Evolutionary conservation across 2,113 vertebrate genomes (phyloP).

Genomic region (Pteropus alecto): DNA sequence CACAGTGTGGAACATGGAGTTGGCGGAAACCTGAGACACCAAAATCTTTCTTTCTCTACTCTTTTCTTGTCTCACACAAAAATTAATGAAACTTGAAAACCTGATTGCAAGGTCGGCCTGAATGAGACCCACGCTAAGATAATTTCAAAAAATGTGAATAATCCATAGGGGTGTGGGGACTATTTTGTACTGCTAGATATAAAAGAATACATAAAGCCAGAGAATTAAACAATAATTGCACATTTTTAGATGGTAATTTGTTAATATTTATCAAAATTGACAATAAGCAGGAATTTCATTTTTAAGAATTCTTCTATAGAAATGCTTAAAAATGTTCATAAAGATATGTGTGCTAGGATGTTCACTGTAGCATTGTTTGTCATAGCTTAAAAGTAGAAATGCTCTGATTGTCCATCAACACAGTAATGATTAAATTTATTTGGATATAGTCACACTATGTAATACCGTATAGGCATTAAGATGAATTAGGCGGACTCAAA

Average conservation of each 20-base stretch:
- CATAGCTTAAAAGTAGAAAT: not conserved
- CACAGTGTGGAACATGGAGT: not conserved
- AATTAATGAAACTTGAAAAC: not conserved
- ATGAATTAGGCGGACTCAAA: not conserved
- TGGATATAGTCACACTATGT: not conserved
- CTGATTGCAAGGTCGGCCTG: not conserved
- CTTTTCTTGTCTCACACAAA: not conserved
- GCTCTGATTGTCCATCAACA: not conserved
- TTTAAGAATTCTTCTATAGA: not conserved
- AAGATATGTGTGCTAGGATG: not conserved
- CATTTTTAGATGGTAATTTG: not conserved
- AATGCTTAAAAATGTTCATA: not conserved
- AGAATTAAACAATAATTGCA: not conserved
- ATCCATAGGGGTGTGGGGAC: not conserved
- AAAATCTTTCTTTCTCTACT: not conserved
- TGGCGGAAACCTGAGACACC: not conserved
- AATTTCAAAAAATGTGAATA: not conserved
- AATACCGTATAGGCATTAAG: not conserved
- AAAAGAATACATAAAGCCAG: not conserved
- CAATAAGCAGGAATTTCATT: not conserved
- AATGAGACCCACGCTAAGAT: not conserved
- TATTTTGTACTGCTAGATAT: not conserved
- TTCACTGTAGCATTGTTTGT: not conserved
- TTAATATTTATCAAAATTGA: not conserved
- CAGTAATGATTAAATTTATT: not conserved